A percentile compares a stretch with the other conserved stretches of the same genome.
phyloP scores from a whole-genome alignment of 2,888 invertebrate species.

The Phalangium opilio region DNA sequence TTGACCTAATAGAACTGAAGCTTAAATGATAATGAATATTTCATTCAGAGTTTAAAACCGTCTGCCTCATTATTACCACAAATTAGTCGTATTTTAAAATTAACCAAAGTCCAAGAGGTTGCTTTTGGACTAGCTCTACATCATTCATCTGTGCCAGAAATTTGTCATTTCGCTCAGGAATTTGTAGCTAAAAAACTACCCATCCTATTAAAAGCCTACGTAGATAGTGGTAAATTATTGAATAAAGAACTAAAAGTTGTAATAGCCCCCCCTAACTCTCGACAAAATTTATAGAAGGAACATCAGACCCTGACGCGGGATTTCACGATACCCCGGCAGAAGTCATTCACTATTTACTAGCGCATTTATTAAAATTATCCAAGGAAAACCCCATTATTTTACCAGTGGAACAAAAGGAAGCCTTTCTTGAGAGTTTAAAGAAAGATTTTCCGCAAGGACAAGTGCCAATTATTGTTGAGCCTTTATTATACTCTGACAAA shows the following conservation, averaged over 20 bases:
- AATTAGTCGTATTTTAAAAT: conserved; percentile 67
- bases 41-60: conserved; percentile 55
- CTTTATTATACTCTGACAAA: conserved; percentile 60
- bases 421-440: conserved; percentile 62
- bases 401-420: conserved; percentile 54
- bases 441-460: conserved; percentile 75
- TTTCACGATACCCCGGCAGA: conserved; percentile 81
- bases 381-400: conserved; percentile 38
- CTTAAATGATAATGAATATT: too few species aligned
- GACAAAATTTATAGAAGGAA: conserved; percentile 10
- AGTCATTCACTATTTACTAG: conserved; percentile 65
- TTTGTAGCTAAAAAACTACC: conserved; percentile 68
- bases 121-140: conserved; percentile 71
- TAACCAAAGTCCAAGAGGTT: conserved; percentile 79
- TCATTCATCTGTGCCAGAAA: conserved; percentile 60
- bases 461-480: conserved; percentile 76
- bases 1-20: too few species aligned
- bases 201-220: conserved; percentile 67
- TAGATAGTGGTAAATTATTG: conserved; percentile 38
- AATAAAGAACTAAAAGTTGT: background rate
- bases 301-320: conserved; percentile 48
- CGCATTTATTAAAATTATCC: conserved; percentile 35
- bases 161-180: conserved; percentile 53
- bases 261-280: too few species aligned
- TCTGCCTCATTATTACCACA: conserved; percentile 63